A percentile compares a stretch with the other conserved stretches of the same genome.
phyloP scores from a whole-genome alignment of 2,888 invertebrate genomes.

The Watsonalla cultraria region DNA sequence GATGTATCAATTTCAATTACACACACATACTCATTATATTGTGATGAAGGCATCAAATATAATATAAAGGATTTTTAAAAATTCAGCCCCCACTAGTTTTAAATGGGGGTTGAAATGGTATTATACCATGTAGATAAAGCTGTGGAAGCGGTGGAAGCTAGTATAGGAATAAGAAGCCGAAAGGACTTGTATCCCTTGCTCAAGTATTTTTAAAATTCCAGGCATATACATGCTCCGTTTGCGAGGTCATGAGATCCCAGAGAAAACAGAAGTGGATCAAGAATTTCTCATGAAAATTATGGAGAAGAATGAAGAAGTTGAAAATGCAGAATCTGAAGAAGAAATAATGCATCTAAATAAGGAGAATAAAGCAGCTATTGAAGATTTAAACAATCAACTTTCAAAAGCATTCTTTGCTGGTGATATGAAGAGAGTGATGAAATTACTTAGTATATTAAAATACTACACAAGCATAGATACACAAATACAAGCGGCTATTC shows the following conservation, averaged over 20 bases:
- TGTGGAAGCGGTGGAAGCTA: no score
- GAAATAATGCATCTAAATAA: slow-evolving; percentile 78
- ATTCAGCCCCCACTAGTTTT: no score
- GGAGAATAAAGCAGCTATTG: slow-evolving; percentile 77
- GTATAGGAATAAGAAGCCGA: no score
- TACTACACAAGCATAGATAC: slow-evolving; percentile 89
- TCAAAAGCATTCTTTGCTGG: slow-evolving; percentile 81
- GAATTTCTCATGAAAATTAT: slow-evolving; percentile 89
- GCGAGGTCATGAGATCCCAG: slow-evolving; percentile 81
- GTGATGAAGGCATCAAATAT: no score
- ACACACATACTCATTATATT: no score
- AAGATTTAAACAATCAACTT: slow-evolving; percentile 76
- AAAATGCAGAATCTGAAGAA: slow-evolving; percentile 79
- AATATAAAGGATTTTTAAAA: no score
- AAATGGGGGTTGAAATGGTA: no score
- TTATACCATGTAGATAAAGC: no score
- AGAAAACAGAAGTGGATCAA: slow-evolving; percentile 82
- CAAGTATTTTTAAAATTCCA: slow-evolving; percentile 21
- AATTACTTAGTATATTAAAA: slow-evolving; percentile 86
- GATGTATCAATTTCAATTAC: no score
- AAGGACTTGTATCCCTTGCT: no score
- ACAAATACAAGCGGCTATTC: slow-evolving; percentile 83
- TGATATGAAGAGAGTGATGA: slow-evolving; percentile 82
- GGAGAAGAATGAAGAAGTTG: slow-evolving; percentile 93
- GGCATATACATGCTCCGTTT: slow-evolving; percentile 89